A percentile compares a stretch with the other conserved stretches of the same genome.
phyloP scores from a whole-genome alignment of 2,888 invertebrate genomes.

The Rugalucina vietnamica region DNA sequence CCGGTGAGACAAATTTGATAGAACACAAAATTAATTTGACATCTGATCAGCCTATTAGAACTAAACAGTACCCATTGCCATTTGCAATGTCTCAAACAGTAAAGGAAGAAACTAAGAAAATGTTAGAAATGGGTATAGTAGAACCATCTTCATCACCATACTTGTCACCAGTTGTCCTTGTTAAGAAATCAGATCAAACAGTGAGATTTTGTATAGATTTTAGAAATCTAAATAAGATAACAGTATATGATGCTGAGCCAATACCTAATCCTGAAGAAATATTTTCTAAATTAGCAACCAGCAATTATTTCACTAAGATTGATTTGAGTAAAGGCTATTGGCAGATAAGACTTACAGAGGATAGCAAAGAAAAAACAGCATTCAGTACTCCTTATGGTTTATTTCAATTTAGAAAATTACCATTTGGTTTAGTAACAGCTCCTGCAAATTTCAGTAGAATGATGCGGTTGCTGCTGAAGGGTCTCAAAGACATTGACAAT shows the following conservation, averaged over 20 bases:
- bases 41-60: neutral
- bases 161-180: constrained; percentile 39
- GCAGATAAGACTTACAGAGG: constrained; percentile 34
- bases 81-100: neutral
- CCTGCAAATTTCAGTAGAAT: constrained; percentile 40
- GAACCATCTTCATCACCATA: constrained; percentile 32
- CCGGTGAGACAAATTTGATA: neutral
- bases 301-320: constrained; percentile 44
- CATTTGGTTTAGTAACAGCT: constrained; percentile 37
- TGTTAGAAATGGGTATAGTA: constrained; percentile 29
- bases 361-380: constrained; percentile 25
- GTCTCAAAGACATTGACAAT: neutral
- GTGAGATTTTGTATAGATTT: constrained; percentile 51
- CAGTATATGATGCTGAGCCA: constrained; percentile 52
- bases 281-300: constrained; percentile 21
- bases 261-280: constrained; percentile 40
- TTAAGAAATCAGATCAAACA: constrained; percentile 41
- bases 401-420: constrained; percentile 12
- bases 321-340: constrained; percentile 50
- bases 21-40: neutral
- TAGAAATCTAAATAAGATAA: constrained; percentile 45
- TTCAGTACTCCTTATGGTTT: constrained; percentile 22
- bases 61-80: constrained; percentile 26
- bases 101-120: constrained; percentile 21
- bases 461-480: neutral